These are phyloP conservation scores for Rhinichthys klamathensis DNA, from an alignment of 2,113 vertebrate species.

Conservation along the genomic window DNA sequence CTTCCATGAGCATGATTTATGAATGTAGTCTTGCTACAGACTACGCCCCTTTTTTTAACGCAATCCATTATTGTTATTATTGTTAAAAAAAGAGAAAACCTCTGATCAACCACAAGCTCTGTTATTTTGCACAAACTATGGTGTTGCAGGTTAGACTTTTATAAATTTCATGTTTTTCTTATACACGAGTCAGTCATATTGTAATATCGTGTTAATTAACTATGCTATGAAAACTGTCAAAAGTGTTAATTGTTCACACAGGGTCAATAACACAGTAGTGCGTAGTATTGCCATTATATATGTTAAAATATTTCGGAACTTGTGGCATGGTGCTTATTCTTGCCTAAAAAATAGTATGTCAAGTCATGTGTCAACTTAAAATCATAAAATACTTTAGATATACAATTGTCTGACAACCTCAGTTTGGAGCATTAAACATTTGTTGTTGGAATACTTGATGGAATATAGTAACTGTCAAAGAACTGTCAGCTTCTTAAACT, in stretches of 20 bases:
- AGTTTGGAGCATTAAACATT: background rate
- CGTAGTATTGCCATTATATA: background rate
- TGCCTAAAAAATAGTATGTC: background rate
- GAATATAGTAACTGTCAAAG: background rate
- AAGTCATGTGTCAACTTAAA: background rate
- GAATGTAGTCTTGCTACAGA: background rate
- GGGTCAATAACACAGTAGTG: background rate
- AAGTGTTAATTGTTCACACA: background rate
- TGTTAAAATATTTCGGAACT: constrained; percentile 12
- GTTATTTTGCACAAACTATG: constrained; percentile 20
- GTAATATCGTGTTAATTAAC: background rate
- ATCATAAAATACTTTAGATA: background rate
- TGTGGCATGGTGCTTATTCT: background rate
- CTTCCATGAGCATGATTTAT: background rate
- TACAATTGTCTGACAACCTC: background rate
- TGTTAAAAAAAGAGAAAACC: background rate
- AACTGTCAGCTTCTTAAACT: background rate
- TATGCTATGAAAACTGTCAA: constrained; percentile 3
- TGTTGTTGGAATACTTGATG: background rate
- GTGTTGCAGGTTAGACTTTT: background rate
- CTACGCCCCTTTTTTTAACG: background rate
- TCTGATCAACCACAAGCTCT: background rate
- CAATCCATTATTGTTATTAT: background rate
- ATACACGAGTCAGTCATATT: background rate
- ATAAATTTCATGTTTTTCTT: background rate